Conservation (phyloP, 2,797 vertebrate genomes). For the Sebastes diaconus region DNA sequence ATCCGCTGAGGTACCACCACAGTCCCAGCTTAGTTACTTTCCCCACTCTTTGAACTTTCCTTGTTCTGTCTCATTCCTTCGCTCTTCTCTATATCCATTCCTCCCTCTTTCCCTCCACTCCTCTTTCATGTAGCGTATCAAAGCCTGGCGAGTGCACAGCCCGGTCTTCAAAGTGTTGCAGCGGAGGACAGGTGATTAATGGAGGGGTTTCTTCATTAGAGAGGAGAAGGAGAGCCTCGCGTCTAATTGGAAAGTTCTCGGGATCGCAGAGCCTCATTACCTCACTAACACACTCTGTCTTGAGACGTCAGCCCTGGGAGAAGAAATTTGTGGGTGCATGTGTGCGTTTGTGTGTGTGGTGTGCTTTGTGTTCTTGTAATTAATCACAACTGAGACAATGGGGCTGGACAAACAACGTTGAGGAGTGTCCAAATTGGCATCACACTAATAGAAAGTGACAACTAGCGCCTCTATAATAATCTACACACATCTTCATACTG, state of each 20-base stretch:
- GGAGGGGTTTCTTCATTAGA: slow-evolving; percentile 76
- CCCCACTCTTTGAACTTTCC: slow-evolving; percentile 50
- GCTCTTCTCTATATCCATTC: slow-evolving; percentile 1
- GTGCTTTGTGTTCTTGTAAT: slow-evolving; percentile 21
- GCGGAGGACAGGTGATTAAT: slow-evolving; percentile 76
- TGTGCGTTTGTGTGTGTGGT: not conserved
- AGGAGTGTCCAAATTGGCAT: slow-evolving; percentile 29
- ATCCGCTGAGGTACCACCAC: not conserved
- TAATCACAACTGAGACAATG: slow-evolving; percentile 43
- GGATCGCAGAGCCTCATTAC: slow-evolving; percentile 66
- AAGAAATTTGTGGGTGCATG: not conserved
- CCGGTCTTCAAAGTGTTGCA: slow-evolving; percentile 65
- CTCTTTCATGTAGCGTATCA: slow-evolving; percentile 70
- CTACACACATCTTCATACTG: not conserved
- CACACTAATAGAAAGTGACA: slow-evolving; percentile 24
- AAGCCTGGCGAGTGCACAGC: slow-evolving; percentile 47
- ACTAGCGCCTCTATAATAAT: slow-evolving; percentile 3
- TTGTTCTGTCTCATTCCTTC: not conserved
- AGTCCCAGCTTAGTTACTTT: slow-evolving; percentile 8
- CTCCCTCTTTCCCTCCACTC: slow-evolving; percentile 20
- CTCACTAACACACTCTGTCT: slow-evolving; percentile 46
- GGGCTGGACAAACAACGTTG: slow-evolving; percentile 16
- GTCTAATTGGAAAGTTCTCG: slow-evolving; percentile 67
- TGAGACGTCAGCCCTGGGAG: slow-evolving; percentile 15
- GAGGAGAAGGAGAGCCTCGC: slow-evolving; percentile 39